Base-by-base conservation (phyloP, 2,888 invertebrate species). In the Pterobdella sp. region DNA sequence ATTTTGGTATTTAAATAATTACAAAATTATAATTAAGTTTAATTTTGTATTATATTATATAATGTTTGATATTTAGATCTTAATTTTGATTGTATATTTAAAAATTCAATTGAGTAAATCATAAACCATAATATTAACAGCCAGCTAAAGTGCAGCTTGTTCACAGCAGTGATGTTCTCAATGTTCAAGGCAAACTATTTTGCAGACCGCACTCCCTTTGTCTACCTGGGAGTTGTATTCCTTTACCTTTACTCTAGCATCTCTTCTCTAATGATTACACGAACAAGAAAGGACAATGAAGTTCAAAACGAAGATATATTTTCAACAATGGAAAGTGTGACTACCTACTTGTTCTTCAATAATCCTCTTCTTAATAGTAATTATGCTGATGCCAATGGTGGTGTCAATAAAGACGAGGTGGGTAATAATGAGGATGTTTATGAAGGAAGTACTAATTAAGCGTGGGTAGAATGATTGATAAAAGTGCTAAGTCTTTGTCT, bases 111-210 rank as follows among this genome's bases (percentile, higher is more conserved):
- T n/a, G n/a, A n/a, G n/a, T n/a, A n/a, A n/a, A n/a, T n/a, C n/a
- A n/a, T n/a, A n/a, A n/a, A 35, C 36, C 68, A 35, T 22, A 4
- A 4, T 14, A n/a, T 26, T 31, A 4, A 7, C 69, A 69, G 69
- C 42, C 69, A 69, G 18, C n/a, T 42, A 3, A 69, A 69, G 32
- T 69, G 69, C 69, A 52, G 69, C 34, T 26, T 69, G 26, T 42
- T 69, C 52, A 69, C 49, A 2, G n/a, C 69, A 32, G 34, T 49
- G 37, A 7, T 69, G 31, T 69, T 69, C 42, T n/a, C 34, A 26
- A 36, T 69, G 34, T 52, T 52, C n/a, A 36, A 69, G 37, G 29
- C 29, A 10, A 49, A 69, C 52, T 52, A 69, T 2, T 34, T 69
- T 31, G 37, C 69, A 49, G 56, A 26, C 32, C n/a, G 42, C 26